Percentiles rank a stretch among this genome's conserved stretches.
Evolutionary conservation across 2,888 invertebrate species (phyloP).

Genomic region (Drosophila anomalata): DNA sequence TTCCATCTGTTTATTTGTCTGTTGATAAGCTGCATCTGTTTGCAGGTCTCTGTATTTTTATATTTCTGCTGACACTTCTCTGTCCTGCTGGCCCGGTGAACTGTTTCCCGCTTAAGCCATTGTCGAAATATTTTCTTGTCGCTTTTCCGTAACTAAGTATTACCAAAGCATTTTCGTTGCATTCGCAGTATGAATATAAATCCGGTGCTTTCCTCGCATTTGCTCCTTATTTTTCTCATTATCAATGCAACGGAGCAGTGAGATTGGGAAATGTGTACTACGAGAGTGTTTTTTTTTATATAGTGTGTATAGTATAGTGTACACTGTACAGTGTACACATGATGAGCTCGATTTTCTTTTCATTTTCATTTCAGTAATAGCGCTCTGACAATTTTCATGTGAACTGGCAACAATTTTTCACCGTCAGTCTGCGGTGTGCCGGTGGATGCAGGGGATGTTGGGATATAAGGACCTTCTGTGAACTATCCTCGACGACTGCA

Average conservation of each 20-base stretch:
- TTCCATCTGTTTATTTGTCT: neutral
- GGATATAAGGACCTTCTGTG: slow-evolving; percentile 37
- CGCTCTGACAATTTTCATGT: slow-evolving; percentile 68
- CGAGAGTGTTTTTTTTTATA: slow-evolving; percentile 23
- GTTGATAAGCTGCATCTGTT: slow-evolving; percentile 6
- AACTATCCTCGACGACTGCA: slow-evolving; percentile 64
- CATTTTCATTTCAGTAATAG: slow-evolving; percentile 75
- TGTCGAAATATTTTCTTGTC: slow-evolving; percentile 13
- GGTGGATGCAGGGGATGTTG: slow-evolving; percentile 15
- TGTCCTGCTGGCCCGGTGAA: slow-evolving; percentile 12
- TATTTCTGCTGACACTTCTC: slow-evolving; percentile 16
- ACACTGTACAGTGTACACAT: slow-evolving; percentile 40
- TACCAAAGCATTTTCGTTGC: slow-evolving; percentile 22
- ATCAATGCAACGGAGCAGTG: slow-evolving; percentile 6
- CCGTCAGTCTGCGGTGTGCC: slow-evolving; percentile 55
- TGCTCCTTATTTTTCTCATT: slow-evolving; percentile 35
- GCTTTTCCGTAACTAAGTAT: slow-evolving; percentile 5
- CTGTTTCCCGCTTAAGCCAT: slow-evolving; percentile 9
- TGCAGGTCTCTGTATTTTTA: slow-evolving; percentile 1
- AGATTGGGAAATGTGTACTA: slow-evolving; percentile 18
- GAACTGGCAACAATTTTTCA: slow-evolving; percentile 75
- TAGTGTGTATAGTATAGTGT: neutral
- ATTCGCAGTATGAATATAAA: slow-evolving; percentile 59
- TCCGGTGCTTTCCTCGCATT: slow-evolving; percentile 34
- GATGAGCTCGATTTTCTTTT: slow-evolving; percentile 72